phyloP scores from a whole-genome alignment of 2,113 vertebrate genomes.

The Zosterops lateralis region DNA sequence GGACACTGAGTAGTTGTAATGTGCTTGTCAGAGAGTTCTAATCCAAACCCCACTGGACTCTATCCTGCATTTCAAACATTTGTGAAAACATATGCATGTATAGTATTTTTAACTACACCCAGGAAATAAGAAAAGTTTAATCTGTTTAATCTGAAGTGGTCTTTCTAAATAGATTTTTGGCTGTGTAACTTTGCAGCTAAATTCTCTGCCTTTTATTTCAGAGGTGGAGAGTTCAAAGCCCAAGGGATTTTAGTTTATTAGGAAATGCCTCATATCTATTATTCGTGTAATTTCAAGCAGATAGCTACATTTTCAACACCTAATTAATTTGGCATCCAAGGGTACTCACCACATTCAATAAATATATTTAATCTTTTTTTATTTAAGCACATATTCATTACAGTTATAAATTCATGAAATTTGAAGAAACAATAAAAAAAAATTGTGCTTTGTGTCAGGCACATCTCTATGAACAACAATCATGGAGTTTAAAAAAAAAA shows the following conservation, averaged over 20 bases:
- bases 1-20: neutral
- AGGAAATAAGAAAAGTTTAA: neutral
- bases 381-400: neutral
- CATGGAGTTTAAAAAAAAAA: neutral
- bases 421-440: neutral
- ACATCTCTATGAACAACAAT: neutral
- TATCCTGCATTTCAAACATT: neutral
- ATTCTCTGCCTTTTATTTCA: neutral
- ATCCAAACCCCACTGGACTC: neutral
- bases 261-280: neutral
- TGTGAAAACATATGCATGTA: neutral
- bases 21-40: neutral
- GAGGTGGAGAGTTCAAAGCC: neutral
- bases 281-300: neutral
- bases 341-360: neutral
- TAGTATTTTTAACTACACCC: neutral
- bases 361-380: neutral
- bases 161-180: neutral
- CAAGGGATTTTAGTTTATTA: neutral
- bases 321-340: constrained; percentile 1
- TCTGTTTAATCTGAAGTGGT: neutral
- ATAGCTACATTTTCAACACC: neutral
- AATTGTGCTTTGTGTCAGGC: neutral
- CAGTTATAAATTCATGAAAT: neutral
- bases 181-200: neutral